Evolutionary conservation across 2,888 invertebrate genomes (phyloP), one percentile per base, ranked within the genome.

Genomic region (Sclerodermus sp.): DNA sequence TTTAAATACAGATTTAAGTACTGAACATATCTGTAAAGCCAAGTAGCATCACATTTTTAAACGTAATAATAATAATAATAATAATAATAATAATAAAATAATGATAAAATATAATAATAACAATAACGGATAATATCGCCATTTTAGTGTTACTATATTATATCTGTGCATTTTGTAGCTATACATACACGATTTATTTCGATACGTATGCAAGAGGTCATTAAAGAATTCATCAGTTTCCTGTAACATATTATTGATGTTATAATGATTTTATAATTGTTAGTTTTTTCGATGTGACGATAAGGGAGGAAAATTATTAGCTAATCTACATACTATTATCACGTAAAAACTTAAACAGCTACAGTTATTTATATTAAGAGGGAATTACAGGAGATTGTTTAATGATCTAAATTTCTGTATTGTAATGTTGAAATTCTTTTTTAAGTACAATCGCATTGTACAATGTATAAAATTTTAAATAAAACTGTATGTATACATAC

Each of bases 21-120:
- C 62, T 59, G 71, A 66, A 73, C 73, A 73, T 73, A 73, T 73
- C 73, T 68, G 67, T 67, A 70, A 67, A 67, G 67, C 60, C 64
- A 66, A 64, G 66, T 69, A 67, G 65, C 68, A 62, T 65, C 62
- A 64, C 60, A 63, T 62, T 58, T 57, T 58, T 51, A 53, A 53
- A 50, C 46, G 23, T 56, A 42, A 49, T 46, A 49, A 46, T 36
- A 47, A 48, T 42, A 48, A 49, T 37, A 37, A 46, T 43, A 17
- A 31, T n/a, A 46, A 45, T 23, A 46, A 47, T 18, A 46, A 47
- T 43, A 50, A 48, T 38, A 18, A 45, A 37, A 46, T 29, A 45
- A 40, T 49, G 23, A 47, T 48, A 17, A 44, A 44, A 39, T 30
- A 29, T 12, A 45, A 45, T 15, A 46, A 47, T 23, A 47, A 47